A percentile compares a stretch with the other conserved stretches of the same genome.
Evolutionary conservation across 2,113 vertebrate genomes (phyloP).

Genomic region (Microcebus murinus): DNA sequence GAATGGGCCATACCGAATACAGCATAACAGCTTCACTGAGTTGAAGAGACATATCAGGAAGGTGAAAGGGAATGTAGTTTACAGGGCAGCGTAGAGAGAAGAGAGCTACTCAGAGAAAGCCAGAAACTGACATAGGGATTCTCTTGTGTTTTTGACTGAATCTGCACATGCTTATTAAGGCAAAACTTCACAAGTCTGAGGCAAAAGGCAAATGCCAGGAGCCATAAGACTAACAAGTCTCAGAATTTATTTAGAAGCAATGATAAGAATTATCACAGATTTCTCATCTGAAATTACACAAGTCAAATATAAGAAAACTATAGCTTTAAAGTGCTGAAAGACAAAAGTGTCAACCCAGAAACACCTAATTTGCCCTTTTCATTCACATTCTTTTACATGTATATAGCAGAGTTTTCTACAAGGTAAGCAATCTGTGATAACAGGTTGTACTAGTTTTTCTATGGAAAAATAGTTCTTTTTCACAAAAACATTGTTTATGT

Average conservation of each 20-base stretch:
- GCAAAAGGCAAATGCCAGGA: neutral
- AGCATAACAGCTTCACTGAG: neutral
- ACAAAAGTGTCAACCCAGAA: neutral
- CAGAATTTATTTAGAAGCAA: constrained; percentile 14
- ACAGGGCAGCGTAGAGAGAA: neutral
- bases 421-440: neutral
- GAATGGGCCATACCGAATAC: neutral
- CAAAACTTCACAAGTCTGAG: neutral
- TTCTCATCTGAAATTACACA: neutral
- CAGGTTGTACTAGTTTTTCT: neutral
- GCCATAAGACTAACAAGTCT: neutral
- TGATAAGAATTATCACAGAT: neutral
- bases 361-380: neutral
- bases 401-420: neutral
- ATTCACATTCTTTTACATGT: neutral
- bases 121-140: neutral
- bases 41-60: neutral
- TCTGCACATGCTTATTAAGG: neutral
- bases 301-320: neutral
- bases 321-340: neutral
- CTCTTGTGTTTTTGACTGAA: neutral
- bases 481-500: neutral
- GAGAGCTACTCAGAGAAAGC: neutral
- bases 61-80: neutral
- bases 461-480: constrained; percentile 10